These are phyloP conservation scores for Madoqua kirkii DNA, from an alignment of 2,113 vertebrate genomes.

Conservation along the genomic window DNA sequence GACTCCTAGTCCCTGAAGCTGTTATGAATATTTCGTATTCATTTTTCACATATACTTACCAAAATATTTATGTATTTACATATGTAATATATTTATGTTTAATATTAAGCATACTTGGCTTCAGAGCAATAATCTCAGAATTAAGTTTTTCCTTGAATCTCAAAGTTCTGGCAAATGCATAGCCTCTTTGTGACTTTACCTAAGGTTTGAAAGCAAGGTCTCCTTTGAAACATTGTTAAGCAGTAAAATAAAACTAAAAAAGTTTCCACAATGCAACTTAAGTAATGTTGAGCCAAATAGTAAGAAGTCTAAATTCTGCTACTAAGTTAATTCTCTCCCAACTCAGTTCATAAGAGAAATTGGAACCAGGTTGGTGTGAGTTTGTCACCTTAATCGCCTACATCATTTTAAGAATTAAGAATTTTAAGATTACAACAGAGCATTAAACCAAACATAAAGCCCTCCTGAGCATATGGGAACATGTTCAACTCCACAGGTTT, in stretches of 20 bases:
- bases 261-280: neutral
- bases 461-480: neutral
- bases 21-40: neutral
- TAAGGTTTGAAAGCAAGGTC: neutral
- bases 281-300: neutral
- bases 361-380: neutral
- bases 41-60: neutral
- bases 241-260: neutral
- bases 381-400: neutral
- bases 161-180: neutral
- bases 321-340: neutral
- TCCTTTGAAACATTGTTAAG: neutral
- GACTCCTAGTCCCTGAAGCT: neutral
- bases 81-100: neutral
- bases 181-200: neutral
- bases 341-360: neutral
- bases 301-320: neutral
- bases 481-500: neutral
- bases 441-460: neutral
- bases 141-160: neutral
- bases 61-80: neutral
- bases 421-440: neutral
- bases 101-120: neutral
- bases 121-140: neutral
- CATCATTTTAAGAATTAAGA: neutral